These are phyloP conservation scores for Psilanteris sp. DNA, from an alignment of 1,140 invertebrate species.

Conservation along the genomic window DNA sequence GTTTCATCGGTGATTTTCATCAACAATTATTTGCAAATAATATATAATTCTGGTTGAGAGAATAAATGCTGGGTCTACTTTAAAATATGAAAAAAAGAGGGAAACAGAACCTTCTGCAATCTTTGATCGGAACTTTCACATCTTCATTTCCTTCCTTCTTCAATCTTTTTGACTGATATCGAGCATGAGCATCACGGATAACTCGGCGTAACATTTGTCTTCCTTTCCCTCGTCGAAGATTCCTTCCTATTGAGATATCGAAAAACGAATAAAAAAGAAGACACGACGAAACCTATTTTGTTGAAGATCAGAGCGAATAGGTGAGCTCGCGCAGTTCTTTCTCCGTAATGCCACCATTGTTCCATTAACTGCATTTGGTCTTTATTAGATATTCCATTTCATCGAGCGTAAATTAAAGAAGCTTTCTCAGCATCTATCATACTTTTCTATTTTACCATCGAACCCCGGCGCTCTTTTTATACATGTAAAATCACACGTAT, in stretches of 20 bases:
- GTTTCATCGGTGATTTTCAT: too few species aligned
- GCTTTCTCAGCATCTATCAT: constrained; percentile 53
- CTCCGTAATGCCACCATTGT: constrained; percentile 62
- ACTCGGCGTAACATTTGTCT: constrained; percentile 59
- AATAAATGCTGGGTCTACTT: background rate
- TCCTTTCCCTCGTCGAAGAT: constrained; percentile 48
- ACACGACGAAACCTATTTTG: constrained; percentile 44
- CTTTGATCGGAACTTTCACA: constrained; percentile 50
- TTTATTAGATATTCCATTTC: constrained; percentile 79
- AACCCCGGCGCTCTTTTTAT: constrained; percentile 39
- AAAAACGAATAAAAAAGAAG: constrained; percentile 53
- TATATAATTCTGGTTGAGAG: too few species aligned
- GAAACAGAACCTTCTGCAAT: constrained; percentile 1
- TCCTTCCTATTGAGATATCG: constrained; percentile 59
- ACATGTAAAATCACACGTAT: constrained; percentile 62
- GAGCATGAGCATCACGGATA: constrained; percentile 49
- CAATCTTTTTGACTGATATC: constrained; percentile 52
- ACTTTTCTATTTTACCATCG: constrained; percentile 60
- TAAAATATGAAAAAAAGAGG: too few species aligned
- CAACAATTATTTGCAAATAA: too few species aligned
- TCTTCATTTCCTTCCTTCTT: constrained; percentile 53
- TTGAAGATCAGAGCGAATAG: constrained; percentile 53
- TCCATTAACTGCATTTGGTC: constrained; percentile 72
- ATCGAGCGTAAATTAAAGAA: constrained; percentile 73
- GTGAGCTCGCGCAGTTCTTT: constrained; percentile 52